These are phyloP conservation scores for Xiphydria camelus DNA, from an alignment of 2,888 invertebrate genomes.

Conservation along the genomic window DNA sequence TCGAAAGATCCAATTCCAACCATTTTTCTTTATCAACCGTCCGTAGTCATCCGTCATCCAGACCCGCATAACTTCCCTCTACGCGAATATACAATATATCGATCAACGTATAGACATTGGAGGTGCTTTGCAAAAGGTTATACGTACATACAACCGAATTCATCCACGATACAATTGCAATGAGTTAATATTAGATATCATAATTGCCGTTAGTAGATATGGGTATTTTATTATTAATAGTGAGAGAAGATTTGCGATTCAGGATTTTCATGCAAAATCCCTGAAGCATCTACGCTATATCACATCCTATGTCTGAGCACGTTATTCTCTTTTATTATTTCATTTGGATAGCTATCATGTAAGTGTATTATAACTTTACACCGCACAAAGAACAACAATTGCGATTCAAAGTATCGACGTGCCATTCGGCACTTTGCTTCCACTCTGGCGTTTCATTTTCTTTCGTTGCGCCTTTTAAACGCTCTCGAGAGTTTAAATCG, in stretches of 20 bases:
- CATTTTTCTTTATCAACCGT: no score
- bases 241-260: conserved; percentile 24
- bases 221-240: neutral
- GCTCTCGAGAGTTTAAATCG: no score
- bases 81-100: no score
- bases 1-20: no score
- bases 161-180: no score
- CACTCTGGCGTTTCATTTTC: neutral
- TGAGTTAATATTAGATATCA: neutral
- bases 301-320: conserved; percentile 53
- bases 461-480: neutral
- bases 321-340: conserved; percentile 10
- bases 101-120: no score
- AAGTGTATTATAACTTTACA: conserved; percentile 7
- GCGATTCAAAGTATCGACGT: conserved; percentile 12
- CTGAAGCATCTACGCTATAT: conserved; percentile 52
- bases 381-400: conserved; percentile 23
- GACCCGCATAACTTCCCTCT: no score
- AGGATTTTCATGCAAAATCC: conserved; percentile 45
- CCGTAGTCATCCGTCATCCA: no score
- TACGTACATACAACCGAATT: no score
- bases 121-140: no score
- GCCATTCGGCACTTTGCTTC: neutral
- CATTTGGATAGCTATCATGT: conserved; percentile 13
- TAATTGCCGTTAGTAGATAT: neutral